A percentile compares a stretch with the other conserved stretches of the same genome.
These are phyloP conservation scores for Ranitomeya variabilis DNA, from an alignment of 2,113 vertebrate genomes.

Conservation along the genomic window DNA sequence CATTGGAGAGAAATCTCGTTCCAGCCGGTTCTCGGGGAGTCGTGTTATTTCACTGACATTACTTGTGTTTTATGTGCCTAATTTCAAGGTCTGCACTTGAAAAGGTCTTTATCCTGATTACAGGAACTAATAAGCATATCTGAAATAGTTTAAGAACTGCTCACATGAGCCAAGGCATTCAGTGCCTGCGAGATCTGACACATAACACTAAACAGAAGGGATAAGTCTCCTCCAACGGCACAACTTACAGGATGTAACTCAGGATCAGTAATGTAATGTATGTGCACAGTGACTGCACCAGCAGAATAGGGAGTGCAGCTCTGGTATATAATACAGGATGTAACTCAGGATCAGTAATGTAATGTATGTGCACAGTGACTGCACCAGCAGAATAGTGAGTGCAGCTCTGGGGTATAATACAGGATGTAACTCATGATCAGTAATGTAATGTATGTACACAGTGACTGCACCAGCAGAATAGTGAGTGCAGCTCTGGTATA, in stretches of 20 bases:
- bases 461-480: too few relatives aligned
- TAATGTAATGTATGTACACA: too few relatives aligned
- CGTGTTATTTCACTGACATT: background rate
- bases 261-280: too few relatives aligned
- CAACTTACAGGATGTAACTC: background rate
- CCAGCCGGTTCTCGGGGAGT: background rate
- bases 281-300: too few relatives aligned
- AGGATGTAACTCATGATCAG: too few relatives aligned
- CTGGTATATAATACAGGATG: too few relatives aligned
- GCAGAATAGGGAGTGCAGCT: too few relatives aligned
- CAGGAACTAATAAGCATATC: constrained; percentile 51
- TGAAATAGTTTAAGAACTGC: constrained; percentile 38
- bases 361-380: too few relatives aligned
- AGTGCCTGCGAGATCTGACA: background rate
- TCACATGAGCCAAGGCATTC: background rate
- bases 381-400: too few relatives aligned
- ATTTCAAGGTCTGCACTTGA: constrained; percentile 43
- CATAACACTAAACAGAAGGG: constrained; percentile 2
- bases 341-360: too few relatives aligned
- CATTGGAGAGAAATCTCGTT: constrained; percentile 5
- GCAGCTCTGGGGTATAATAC: too few relatives aligned
- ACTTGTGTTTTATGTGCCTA: constrained; percentile 18
- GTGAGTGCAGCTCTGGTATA: too few relatives aligned
- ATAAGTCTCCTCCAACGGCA: constrained; percentile 24
- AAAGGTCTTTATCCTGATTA: constrained; percentile 38